Evolutionary conservation across 2,888 invertebrate species (phyloP).

Genomic region (Syritta pipiens): DNA sequence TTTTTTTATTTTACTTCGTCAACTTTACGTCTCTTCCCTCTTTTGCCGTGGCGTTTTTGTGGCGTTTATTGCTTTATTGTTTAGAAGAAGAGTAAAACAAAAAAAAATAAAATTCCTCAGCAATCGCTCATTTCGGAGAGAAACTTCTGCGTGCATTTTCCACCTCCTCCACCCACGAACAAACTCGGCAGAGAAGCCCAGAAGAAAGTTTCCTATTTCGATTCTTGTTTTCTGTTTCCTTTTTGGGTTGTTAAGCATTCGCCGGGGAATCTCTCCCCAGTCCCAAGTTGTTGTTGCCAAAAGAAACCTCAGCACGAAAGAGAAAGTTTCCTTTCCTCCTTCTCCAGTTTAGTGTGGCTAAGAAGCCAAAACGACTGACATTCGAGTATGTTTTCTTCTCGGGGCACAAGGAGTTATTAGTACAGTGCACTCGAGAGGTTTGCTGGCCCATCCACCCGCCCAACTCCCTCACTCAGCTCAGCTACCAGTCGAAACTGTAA

Average conservation of each 20-base stretch:
- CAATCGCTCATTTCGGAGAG: conserved; percentile 51
- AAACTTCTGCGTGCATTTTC: conserved; percentile 44
- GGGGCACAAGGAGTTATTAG: conserved; percentile 35
- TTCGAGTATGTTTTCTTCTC: conserved; percentile 6
- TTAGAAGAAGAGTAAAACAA: background rate
- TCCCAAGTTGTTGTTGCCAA: conserved; percentile 37
- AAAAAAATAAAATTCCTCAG: conserved; percentile 30
- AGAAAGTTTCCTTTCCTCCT: conserved; percentile 35
- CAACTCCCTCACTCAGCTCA: background rate
- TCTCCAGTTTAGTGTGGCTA: conserved; percentile 16
- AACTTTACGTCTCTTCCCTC: background rate
- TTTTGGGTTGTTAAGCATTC: conserved; percentile 16
- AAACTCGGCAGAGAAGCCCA: conserved; percentile 8
- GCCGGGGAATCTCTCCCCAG: background rate
- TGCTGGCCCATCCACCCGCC: background rate
- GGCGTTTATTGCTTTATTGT: conserved; percentile 28
- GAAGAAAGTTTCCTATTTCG: conserved; percentile 57
- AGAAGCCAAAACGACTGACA: conserved; percentile 36
- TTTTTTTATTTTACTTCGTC: conserved; percentile 8
- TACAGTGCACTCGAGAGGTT: background rate
- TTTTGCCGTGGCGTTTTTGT: conserved; percentile 5
- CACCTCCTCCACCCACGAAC: background rate
- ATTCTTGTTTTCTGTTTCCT: conserved; percentile 26
- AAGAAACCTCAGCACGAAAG: conserved; percentile 40
- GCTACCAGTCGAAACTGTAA: conserved; percentile 18